phyloP scores from a whole-genome alignment of 2,113 vertebrate species.

The Paradisaea rubra region DNA sequence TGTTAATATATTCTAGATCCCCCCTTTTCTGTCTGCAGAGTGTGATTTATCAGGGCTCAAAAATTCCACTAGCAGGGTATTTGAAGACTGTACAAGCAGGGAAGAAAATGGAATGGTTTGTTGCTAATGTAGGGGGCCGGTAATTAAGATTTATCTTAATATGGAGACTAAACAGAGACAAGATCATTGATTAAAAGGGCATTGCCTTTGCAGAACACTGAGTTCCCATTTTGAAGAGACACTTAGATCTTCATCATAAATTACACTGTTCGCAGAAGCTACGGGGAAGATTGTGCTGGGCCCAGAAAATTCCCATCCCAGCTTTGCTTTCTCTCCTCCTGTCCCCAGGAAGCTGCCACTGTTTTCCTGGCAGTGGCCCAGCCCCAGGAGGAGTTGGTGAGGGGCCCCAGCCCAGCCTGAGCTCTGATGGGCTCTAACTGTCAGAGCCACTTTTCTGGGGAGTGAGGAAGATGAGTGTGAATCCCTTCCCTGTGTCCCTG shows the following conservation, averaged over 20 bases:
- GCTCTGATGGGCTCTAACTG: background rate
- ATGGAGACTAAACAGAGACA: background rate
- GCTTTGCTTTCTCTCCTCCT: background rate
- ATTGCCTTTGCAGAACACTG: background rate
- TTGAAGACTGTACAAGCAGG: background rate
- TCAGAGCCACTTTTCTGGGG: background rate
- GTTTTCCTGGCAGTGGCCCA: background rate
- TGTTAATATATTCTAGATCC: background rate
- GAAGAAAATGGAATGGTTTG: background rate
- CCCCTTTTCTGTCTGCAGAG: background rate
- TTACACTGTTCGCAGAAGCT: background rate
- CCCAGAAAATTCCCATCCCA: background rate
- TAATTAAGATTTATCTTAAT: constrained; percentile 45
- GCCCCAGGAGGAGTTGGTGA: background rate
- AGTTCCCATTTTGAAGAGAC: background rate
- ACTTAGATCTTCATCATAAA: background rate
- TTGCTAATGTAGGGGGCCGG: background rate
- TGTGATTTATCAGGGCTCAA: background rate
- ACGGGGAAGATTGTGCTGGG: background rate
- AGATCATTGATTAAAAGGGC: background rate
- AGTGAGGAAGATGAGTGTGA: background rate
- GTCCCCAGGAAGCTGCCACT: background rate
- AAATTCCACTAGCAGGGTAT: background rate
- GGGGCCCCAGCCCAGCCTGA: background rate
- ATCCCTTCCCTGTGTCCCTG: background rate